Evolutionary conservation across 1,140 invertebrate species (phyloP), one percentile per base, ranked within the genome.

Genomic region (Dryas iulia): DNA sequence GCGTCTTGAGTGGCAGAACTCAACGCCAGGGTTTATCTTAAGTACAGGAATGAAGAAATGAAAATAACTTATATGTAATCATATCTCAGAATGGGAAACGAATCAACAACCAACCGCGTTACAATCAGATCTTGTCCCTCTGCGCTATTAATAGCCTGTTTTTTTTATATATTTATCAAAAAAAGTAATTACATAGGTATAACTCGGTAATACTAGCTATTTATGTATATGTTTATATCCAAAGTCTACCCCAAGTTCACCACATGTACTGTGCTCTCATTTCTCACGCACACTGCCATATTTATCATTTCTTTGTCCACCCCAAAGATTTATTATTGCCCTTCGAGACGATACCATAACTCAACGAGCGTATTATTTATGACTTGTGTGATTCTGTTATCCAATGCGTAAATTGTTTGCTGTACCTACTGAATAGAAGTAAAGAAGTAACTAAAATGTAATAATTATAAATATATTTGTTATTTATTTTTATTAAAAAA

Each of bases 271-370:
- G 30, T 26, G 33, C 30, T 61, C 52, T 58, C 75, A 81, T 81
- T 77, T 77, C 72, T 78, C 77, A 76, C 60, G 69, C 73, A 39
- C 76, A 76, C 75, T 73, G 64, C 68, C 66, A 66, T 82, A 80
- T 83, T 77, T 83, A 83, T 83, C 78, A 83, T 83, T 83, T 81
- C 77, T 83, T 81, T 83, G 81, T 83, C 78, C 79, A 73, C 77
- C 72, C 63, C 12, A 33, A 62, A 79, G 81, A 83, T 81, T 79
- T 78, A 82, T 78, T 59, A 66, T 35, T 53, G 61, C 69, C 76
- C 74, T 78, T 72, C 61, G 74, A 75, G 72, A 70, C 71, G 69
- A 70, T 78, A 68, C 61, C 58, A 73, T 74, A 78, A 76, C 67
- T 77, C 72, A 81, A 73, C 72, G 25, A 63, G 30, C 59, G 52